A percentile compares a stretch with the other conserved stretches of the same genome.
Evolutionary conservation across 1,140 invertebrate genomes (phyloP).

Genomic region (Bradysia coprophila): DNA sequence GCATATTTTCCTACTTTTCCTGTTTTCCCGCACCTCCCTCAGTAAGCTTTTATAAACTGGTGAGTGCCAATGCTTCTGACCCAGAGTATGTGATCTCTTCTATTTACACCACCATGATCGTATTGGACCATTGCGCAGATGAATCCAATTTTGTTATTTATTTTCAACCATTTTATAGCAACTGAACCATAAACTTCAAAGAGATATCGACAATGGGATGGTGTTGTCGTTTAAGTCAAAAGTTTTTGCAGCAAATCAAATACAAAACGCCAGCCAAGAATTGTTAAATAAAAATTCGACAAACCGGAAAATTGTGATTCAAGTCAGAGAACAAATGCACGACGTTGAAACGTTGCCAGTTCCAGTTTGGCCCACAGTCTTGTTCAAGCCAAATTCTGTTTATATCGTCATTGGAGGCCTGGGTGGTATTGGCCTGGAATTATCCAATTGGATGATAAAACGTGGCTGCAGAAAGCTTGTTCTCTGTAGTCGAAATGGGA

Average conservation of each 20-base stretch:
- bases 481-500: slow-evolving; percentile 51
- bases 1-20: too few species aligned
- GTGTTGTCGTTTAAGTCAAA: too few species aligned
- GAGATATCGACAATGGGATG: too few species aligned
- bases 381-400: slow-evolving; percentile 7
- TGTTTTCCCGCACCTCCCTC: too few species aligned
- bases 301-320: slow-evolving; percentile 49
- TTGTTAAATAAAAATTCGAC: slow-evolving; percentile 67
- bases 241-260: slow-evolving; percentile 32
- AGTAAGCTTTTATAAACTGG: too few species aligned
- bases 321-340: slow-evolving; percentile 25
- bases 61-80: too few species aligned
- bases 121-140: too few species aligned
- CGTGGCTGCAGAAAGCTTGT: slow-evolving; percentile 54
- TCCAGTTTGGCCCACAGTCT: neutral
- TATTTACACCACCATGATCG: too few species aligned
- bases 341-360: slow-evolving; percentile 24
- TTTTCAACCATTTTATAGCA: too few species aligned
- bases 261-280: slow-evolving; percentile 40
- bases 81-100: too few species aligned
- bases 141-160: too few species aligned
- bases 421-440: slow-evolving; percentile 70
- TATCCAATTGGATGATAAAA: slow-evolving; percentile 62
- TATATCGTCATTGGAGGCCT: slow-evolving; percentile 47
- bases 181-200: too few species aligned